Base-by-base conservation (phyloP, 1,140 invertebrate genomes). In the Aphelinus atriplicis region DNA sequence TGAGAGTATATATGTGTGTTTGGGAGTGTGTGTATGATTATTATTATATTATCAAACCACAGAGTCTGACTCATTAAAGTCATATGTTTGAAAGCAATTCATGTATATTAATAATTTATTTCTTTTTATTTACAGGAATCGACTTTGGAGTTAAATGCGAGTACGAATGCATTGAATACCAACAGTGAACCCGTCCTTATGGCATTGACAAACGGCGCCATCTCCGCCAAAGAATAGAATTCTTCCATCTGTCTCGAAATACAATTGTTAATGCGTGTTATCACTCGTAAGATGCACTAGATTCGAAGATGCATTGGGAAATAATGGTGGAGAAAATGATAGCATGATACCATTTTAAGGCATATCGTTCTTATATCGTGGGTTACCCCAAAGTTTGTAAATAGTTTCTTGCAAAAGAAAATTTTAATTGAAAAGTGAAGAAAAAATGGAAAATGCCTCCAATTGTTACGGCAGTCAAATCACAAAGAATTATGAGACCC, bases 161-260 rank as follows among this genome's bases (percentile, higher is more conserved):
- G 80, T 64, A 76, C 81, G 65, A 83, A 78, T 75, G 80, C 81
- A 77, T 79, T 80, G 80, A 83, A 77, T 79, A 83, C 78, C 80
- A 80, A 80, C 61, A 79, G 79, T 61, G 81, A 68, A 45, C 2
- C 50, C 1, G 68, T 62, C 3, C 51, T 84, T 70, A 81, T 82
- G 78, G 78, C 83, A 72, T 80, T 86, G 80, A 85, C 82, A 80
- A 87, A 86, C 78, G 85, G 84, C 68, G 84, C 84, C 72, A 80
- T 87, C 78, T 82, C 85, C 73, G 84, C 84, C 70, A 85, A 85
- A 79, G 85, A 86, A 82, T 85, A 84, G 85, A 80, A n/a, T 42
- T 46, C 3, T 47, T 26, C 55, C 3, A n/a, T 47, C 1, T 2
- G 46, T n/a, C 47, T 70, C 7, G 64, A 67, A 69, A 48, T 1